These are phyloP conservation scores for Silurus asotus DNA, from an alignment of 2,113 vertebrate genomes.

Conservation along the genomic window DNA sequence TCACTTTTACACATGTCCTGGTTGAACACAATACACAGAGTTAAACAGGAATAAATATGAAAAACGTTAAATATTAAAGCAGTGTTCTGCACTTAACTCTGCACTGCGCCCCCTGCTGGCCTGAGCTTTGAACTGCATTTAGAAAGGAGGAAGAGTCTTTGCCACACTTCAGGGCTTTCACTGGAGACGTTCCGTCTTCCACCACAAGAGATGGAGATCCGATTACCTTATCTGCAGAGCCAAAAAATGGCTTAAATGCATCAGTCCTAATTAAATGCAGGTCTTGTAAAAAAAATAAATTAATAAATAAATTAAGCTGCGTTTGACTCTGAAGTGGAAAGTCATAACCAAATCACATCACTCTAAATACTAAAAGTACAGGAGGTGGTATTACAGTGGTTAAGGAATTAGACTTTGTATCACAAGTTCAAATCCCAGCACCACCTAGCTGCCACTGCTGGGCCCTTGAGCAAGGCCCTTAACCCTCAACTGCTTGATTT, in stretches of 20 bases:
- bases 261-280: background rate
- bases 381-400: too few relatives aligned
- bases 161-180: background rate
- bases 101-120: background rate
- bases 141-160: background rate
- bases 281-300: background rate
- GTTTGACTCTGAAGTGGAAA: background rate
- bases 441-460: too few relatives aligned
- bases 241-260: background rate
- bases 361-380: too few relatives aligned
- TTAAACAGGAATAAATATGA: background rate
- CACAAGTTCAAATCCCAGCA: too few relatives aligned
- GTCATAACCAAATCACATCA: background rate
- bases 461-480: too few relatives aligned
- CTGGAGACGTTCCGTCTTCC: background rate
- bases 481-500: too few relatives aligned
- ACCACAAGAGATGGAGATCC: background rate
- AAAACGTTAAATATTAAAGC: background rate
- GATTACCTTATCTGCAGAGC: background rate
- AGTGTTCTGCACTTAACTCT: background rate
- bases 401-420: too few relatives aligned
- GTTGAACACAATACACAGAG: background rate
- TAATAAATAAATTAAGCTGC: too few relatives aligned
- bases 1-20: conserved; percentile 7
- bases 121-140: background rate